A percentile compares a stretch with the other conserved stretches of the same genome.
Conservation (phyloP, 2,888 invertebrate species). For the Abrostola tripartita region DNA sequence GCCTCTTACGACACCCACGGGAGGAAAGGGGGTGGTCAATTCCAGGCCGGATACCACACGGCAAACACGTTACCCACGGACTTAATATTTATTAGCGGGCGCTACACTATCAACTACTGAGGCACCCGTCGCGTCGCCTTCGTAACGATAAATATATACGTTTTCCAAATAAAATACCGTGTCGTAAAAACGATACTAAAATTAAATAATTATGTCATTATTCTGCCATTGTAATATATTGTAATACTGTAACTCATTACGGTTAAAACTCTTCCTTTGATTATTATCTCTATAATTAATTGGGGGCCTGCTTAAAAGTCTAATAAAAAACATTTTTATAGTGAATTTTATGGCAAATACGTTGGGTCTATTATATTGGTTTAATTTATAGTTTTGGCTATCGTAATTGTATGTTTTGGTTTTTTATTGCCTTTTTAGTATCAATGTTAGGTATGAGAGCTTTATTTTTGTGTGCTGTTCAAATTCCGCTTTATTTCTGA, state of each 20-base stretch:
- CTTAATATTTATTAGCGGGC: too few species aligned
- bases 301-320: slow-evolving; percentile 41
- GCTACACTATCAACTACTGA: too few species aligned
- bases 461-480: slow-evolving; percentile 26
- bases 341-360: slow-evolving; percentile 56
- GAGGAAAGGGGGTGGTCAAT: too few species aligned
- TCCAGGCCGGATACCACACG: too few species aligned
- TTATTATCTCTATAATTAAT: slow-evolving; percentile 58
- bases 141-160: not conserved
- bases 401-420: slow-evolving; percentile 34
- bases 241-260: slow-evolving; percentile 47
- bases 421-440: slow-evolving; percentile 25
- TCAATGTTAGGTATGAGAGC: slow-evolving; percentile 23
- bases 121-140: too few species aligned
- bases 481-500: slow-evolving; percentile 10
- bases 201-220: slow-evolving; percentile 59
- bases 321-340: slow-evolving; percentile 57
- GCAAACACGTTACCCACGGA: too few species aligned
- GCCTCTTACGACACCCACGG: too few species aligned
- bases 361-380: slow-evolving; percentile 38
- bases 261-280: slow-evolving; percentile 42
- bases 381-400: slow-evolving; percentile 51
- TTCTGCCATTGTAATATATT: slow-evolving; percentile 38
- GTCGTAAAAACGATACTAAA: slow-evolving; percentile 49
- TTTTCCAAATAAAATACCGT: slow-evolving; percentile 28